Conservation (phyloP, 2,888 invertebrate species). For the Folsomia candida region DNA sequence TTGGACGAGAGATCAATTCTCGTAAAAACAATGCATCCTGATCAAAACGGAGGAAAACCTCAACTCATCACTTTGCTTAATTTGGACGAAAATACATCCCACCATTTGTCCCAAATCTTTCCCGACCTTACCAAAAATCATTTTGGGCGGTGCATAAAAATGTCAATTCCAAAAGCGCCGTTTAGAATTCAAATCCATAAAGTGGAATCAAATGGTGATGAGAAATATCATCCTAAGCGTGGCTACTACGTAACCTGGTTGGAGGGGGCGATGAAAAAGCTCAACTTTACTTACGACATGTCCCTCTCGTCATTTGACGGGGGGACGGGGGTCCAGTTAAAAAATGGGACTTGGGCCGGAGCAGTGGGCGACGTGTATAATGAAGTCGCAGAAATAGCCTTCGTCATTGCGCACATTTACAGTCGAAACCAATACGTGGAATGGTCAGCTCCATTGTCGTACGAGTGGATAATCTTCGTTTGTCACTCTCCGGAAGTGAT, state of each 20-base stretch:
- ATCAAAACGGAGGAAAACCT: background rate
- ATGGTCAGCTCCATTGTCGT: slow-evolving; percentile 14
- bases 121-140: slow-evolving; percentile 27
- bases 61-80: background rate
- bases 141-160: slow-evolving; percentile 10
- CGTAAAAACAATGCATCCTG: background rate
- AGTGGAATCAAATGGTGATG: background rate
- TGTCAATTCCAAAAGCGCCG: slow-evolving; percentile 19
- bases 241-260: slow-evolving; percentile 23
- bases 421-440: background rate
- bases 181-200: slow-evolving; percentile 30
- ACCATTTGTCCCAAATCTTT: slow-evolving; percentile 10
- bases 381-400: background rate
- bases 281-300: slow-evolving; percentile 30
- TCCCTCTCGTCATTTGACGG: slow-evolving; percentile 18
- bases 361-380: background rate
- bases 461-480: slow-evolving; percentile 24
- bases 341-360: slow-evolving; percentile 27
- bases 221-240: slow-evolving; percentile 18
- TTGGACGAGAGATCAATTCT: background rate
- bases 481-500: slow-evolving; percentile 6
- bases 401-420: background rate
- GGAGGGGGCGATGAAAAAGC: slow-evolving; percentile 17
- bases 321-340: slow-evolving; percentile 18
- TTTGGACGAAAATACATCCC: background rate